Percentiles rank a stretch among this genome's conserved stretches.
These are phyloP conservation scores for Lagopus muta DNA, from an alignment of 2,113 vertebrate species.

Conservation along the genomic window DNA sequence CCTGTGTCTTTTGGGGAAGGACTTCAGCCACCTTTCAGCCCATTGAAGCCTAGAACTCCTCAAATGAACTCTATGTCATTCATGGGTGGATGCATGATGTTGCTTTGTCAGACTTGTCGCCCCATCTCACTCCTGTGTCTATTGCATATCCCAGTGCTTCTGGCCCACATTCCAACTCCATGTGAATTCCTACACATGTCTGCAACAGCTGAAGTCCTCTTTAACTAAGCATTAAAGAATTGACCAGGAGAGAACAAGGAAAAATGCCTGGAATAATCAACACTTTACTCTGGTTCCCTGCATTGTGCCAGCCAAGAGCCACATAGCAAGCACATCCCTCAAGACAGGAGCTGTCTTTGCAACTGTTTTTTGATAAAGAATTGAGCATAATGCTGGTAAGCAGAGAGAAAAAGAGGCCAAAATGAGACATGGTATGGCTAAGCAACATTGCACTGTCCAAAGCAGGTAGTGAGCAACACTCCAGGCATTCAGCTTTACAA, in stretches of 20 bases:
- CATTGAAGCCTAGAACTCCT: no score
- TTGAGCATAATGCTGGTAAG: not conserved
- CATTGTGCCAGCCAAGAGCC: not conserved
- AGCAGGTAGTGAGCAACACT: not conserved
- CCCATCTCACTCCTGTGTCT: not conserved
- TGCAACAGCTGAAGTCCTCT: not conserved
- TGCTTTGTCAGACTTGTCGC: not conserved
- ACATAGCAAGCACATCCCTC: not conserved
- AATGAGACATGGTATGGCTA: accelerated
- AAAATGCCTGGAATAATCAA: not conserved
- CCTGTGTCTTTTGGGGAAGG: not conserved
- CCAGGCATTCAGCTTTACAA: not conserved
- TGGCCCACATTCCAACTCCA: not conserved
- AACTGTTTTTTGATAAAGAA: not conserved
- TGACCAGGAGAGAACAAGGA: not conserved
- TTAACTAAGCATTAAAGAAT: not conserved
- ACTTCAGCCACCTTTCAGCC: accelerated
- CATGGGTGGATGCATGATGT: not conserved
- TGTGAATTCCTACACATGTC: not conserved
- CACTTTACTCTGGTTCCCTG: not conserved
- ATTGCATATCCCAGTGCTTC: not conserved
- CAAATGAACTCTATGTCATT: accelerated
- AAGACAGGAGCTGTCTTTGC: not conserved
- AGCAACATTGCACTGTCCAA: not conserved
- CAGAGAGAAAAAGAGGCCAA: not conserved